Evolutionary conservation across 2,888 invertebrate genomes (phyloP).

Genomic region (Temnothorax unifasciatus): DNA sequence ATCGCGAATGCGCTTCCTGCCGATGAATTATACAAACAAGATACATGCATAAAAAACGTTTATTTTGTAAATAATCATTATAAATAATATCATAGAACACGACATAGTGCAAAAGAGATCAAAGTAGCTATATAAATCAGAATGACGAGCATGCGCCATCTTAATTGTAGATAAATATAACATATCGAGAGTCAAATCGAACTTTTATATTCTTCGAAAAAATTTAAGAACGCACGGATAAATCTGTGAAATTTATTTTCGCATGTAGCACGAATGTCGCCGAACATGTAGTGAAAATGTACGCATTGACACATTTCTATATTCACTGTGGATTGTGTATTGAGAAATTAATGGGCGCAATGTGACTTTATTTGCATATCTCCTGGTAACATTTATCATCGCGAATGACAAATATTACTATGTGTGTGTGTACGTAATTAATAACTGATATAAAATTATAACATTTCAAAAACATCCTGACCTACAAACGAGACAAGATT

Average conservation of each 20-base stretch:
- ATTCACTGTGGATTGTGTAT: slow-evolving; percentile 25
- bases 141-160: neutral
- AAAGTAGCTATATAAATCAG: neutral
- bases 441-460: slow-evolving; percentile 20
- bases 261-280: neutral
- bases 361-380: slow-evolving; percentile 46
- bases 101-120: neutral
- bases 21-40: neutral
- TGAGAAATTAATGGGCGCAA: slow-evolving; percentile 50
- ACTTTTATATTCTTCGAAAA: neutral
- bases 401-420: slow-evolving; percentile 34
- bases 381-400: slow-evolving; percentile 39
- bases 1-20: neutral
- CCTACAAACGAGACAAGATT: neutral
- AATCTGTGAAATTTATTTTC: slow-evolving; percentile 33
- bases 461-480: slow-evolving; percentile 9
- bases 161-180: slow-evolving; percentile 1
- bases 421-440: neutral
- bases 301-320: slow-evolving; percentile 29
- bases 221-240: neutral
- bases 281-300: neutral
- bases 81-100: neutral
- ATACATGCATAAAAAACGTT: neutral
- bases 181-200: neutral
- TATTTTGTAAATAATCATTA: neutral